Base-by-base conservation (phyloP, 2,113 vertebrate genomes). In the Tachysurus fulvidraco region DNA sequence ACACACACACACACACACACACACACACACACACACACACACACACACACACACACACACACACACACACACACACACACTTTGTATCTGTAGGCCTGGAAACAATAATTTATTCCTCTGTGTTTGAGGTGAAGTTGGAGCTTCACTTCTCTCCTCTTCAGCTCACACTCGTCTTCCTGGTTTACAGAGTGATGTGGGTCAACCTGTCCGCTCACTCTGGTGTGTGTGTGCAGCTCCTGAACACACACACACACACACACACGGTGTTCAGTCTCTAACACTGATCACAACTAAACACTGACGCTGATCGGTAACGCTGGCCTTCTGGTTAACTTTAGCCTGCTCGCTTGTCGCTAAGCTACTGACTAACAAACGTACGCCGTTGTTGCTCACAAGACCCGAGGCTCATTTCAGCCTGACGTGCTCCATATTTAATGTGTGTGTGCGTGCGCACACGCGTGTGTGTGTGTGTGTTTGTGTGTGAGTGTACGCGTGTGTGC, bases 381-480 rank as follows among this genome's bases (percentile, higher is more conserved):
- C 46, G 46, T 9, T 50, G 46, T 50, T 9, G 46, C 46, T 50
- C 25, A 76, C 44, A 76, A 28, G 11, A 67, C 62, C n/a, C 0
- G 30, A 62, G 50, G 46, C 28, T 71, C 23, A 30, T 67, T 25
- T 67, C 50, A 52, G 52, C 60, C 71, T 67, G 41, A 50, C 52
- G 62, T 54, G 12, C 30, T 87, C 41, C 59, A 87, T 82, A 85
- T 85, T 89, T 86, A 86, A 84, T 65, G 46, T 28, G 17, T 71
- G 54, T 54, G 86, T 57, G 59, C 46, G 46, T 78, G 86, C n/a
- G n/a, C n/a, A n/a, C n/a, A n/a, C n/a, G n/a, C 60, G 46, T 60
- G 83, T 74, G 41, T 30, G n/a, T 10, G 65, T 13, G 60, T 83
- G 86, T 69, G 46, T 52, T 77, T 44, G 41, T 23, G n/a, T 2